Percentiles rank a stretch among this genome's conserved stretches.
Conservation (phyloP, 2,113 vertebrate species). For the Entomyzon cyanotis region DNA sequence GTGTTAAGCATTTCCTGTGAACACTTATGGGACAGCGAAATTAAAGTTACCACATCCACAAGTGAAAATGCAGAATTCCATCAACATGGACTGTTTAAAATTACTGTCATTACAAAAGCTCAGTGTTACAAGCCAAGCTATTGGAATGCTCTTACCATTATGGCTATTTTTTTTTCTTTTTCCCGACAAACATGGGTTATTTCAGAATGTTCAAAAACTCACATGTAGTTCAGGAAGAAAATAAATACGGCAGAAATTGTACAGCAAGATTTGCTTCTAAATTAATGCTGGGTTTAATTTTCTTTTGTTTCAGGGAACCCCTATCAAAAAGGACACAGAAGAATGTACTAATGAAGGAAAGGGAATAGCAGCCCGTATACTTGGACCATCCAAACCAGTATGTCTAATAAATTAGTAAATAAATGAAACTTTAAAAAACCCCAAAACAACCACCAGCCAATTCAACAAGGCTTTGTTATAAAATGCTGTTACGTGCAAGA, state of each 20-base stretch:
- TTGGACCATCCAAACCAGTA: constrained; percentile 94
- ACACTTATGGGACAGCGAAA: background rate
- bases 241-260: background rate
- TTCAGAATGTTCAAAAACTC: background rate
- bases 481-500: background rate
- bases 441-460: background rate
- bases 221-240: background rate
- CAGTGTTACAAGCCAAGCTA: background rate
- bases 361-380: constrained; percentile 92
- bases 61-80: background rate
- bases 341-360: constrained; percentile 88
- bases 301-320: constrained; percentile 79
- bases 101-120: background rate
- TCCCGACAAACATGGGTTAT: background rate
- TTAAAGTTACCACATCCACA: background rate
- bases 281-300: background rate
- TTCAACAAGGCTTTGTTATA: background rate
- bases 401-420: constrained; percentile 36
- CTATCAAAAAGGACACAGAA: constrained; percentile 90
- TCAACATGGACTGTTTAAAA: background rate
- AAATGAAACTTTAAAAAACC: background rate
- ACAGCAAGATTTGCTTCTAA: background rate
- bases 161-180: background rate
- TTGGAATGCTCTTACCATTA: background rate
- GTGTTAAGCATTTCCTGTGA: background rate